A percentile compares a stretch with the other conserved stretches of the same genome.
Evolutionary conservation across 2,797 vertebrate species (phyloP).

Genomic region (Ispidina picta): DNA sequence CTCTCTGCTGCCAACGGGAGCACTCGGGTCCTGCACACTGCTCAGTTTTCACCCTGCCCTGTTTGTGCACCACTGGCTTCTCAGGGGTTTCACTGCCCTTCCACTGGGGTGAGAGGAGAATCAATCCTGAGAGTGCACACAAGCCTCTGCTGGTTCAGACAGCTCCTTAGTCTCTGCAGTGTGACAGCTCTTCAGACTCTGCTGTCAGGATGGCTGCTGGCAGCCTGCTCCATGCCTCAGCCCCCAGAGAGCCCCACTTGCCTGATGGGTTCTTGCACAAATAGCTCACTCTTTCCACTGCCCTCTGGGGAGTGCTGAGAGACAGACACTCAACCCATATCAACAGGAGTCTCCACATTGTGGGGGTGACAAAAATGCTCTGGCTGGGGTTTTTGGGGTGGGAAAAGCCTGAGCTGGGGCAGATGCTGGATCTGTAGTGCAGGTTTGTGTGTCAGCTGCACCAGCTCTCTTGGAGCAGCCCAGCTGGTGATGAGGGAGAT

Average conservation of each 20-base stretch:
- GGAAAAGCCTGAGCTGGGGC: neutral
- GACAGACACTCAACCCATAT: neutral
- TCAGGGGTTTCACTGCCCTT: neutral
- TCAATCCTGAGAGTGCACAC: neutral
- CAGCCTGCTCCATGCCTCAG: neutral
- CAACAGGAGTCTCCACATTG: neutral
- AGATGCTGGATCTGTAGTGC: neutral
- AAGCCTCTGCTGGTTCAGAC: neutral
- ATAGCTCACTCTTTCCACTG: neutral
- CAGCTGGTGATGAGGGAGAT: neutral
- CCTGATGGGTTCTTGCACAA: neutral
- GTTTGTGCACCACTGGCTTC: neutral
- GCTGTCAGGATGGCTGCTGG: neutral
- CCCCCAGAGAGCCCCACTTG: neutral
- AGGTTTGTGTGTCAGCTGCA: neutral
- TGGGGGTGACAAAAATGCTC: neutral
- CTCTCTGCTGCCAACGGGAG: neutral
- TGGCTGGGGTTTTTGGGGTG: neutral
- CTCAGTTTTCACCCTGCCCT: neutral
- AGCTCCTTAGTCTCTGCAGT: neutral
- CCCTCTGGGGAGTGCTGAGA: neutral
- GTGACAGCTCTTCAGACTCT: neutral
- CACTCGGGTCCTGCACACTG: neutral
- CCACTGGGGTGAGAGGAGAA: neutral
- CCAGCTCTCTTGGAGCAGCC: neutral